Evolutionary conservation across 2,888 invertebrate genomes (phyloP), one percentile per base, ranked within the genome.

Genomic region (Erebia ligea): DNA sequence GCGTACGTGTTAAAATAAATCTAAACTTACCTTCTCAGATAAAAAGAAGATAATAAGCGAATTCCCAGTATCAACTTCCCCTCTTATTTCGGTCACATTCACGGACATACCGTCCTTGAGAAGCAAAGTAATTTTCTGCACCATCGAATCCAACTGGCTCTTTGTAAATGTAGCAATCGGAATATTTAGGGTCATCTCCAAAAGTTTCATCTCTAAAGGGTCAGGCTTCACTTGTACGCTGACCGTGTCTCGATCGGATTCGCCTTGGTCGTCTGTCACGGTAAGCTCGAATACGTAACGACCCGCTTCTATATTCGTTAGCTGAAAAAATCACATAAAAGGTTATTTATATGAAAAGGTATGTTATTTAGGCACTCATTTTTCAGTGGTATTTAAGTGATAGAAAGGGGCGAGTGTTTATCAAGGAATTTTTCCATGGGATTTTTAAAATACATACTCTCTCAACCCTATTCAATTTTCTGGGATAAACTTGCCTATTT

Each of bases 191-290:
- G 96, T 96, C 82, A 98, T 91, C 87, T 98, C 97, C 6, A 98
- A 95, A 62, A 98, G 94, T 86, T 97, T 95, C 81, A 95, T 94
- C 67, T 96, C 90, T 77, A 96, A 93, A 0, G 96, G 96, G 90
- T 98, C 97, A 76, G 94, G 88, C 83, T 97, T 97, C 0, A 99
- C 97, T 79, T 96, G 78, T 2, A 99, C 94, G 68, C 97, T 97
- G 25, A 97, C 97, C 0, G 96, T 96, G 85, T 98, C 98, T 17
- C 96, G 95, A 77, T 95, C 96, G 0, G 95, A 95, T 68, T 97
- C 93, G 0, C 98, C 98, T 85, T 98, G 98, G 77, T 97, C 97
- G 86, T 99, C 99, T 56, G 94, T 96, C 1, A 99, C 98, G n/a
- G 96, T 97, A 70, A 99, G 90, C 81, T 96, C 96, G 83, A 98